Percentiles rank a stretch among this genome's conserved stretches.
Conservation (phyloP, 2,113 vertebrate species). For the Bothrops jararaca region DNA sequence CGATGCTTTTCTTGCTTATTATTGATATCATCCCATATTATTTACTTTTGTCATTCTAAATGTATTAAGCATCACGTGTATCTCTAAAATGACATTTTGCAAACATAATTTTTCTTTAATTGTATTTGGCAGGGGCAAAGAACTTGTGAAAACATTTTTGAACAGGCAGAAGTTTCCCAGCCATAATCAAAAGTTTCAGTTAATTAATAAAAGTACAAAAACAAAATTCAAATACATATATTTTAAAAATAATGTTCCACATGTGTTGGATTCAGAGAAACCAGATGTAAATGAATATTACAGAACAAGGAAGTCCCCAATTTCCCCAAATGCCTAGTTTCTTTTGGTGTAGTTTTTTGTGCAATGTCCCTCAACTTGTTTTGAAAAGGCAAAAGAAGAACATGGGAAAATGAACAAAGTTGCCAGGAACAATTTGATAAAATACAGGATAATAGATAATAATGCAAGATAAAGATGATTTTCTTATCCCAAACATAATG, state of each 20-base stretch:
- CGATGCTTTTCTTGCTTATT: neutral
- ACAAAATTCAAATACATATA: constrained; percentile 6
- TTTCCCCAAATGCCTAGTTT: neutral
- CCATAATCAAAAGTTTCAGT: neutral
- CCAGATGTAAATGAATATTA: neutral
- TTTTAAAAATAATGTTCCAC: neutral
- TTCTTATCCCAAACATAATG: neutral
- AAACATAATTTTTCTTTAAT: neutral
- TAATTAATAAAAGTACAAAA: neutral
- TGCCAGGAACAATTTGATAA: neutral
- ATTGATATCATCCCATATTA: neutral
- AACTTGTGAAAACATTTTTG: neutral
- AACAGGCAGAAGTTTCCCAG: neutral
- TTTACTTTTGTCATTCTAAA: neutral
- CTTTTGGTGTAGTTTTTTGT: neutral
- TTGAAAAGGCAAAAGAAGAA: neutral
- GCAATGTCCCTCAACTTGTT: neutral
- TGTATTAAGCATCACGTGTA: neutral
- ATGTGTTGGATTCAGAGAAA: neutral
- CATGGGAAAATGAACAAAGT: neutral
- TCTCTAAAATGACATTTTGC: neutral
- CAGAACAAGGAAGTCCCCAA: neutral
- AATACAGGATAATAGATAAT: neutral
- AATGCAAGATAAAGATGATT: neutral
- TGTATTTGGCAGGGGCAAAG: neutral